Evolutionary conservation across 2,797 vertebrate genomes (phyloP).

Genomic region (Karalla daura): DNA sequence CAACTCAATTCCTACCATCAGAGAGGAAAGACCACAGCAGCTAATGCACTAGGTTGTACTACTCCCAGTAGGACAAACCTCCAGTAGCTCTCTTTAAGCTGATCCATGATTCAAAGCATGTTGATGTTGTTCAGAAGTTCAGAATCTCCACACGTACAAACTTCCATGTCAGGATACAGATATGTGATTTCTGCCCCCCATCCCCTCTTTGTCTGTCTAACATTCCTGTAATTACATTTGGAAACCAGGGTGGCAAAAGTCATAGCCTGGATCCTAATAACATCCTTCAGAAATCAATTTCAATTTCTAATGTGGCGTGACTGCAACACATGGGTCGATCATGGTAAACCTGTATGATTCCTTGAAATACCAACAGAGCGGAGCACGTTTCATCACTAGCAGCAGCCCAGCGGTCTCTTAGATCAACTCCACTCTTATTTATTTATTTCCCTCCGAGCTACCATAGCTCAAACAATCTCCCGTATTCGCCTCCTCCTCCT

Average conservation of each 20-base stretch:
- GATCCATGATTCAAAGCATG: too few species aligned
- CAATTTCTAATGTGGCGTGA: constrained; percentile 68
- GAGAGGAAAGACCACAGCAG: too few species aligned
- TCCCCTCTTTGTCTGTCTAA: constrained; percentile 9
- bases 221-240: constrained; percentile 57
- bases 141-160: neutral
- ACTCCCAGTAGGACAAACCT: too few species aligned
- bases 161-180: neutral
- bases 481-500: too few species aligned
- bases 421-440: constrained; percentile 14
- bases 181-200: constrained; percentile 2
- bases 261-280: constrained; percentile 64
- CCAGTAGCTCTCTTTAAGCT: too few species aligned
- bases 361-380: constrained; percentile 40
- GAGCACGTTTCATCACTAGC: constrained; percentile 30
- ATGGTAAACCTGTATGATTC: constrained; percentile 36
- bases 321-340: constrained; percentile 42
- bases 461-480: neutral
- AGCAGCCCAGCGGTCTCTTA: neutral
- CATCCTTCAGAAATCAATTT: constrained; percentile 77
- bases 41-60: too few species aligned
- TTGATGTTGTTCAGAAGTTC: neutral
- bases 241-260: constrained; percentile 49
- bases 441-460: neutral
- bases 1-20: too few species aligned